Percentiles rank a stretch among this genome's conserved stretches.
These are phyloP conservation scores for Standfussiana lucernea DNA, from an alignment of 2,888 invertebrate species.

Conservation along the genomic window DNA sequence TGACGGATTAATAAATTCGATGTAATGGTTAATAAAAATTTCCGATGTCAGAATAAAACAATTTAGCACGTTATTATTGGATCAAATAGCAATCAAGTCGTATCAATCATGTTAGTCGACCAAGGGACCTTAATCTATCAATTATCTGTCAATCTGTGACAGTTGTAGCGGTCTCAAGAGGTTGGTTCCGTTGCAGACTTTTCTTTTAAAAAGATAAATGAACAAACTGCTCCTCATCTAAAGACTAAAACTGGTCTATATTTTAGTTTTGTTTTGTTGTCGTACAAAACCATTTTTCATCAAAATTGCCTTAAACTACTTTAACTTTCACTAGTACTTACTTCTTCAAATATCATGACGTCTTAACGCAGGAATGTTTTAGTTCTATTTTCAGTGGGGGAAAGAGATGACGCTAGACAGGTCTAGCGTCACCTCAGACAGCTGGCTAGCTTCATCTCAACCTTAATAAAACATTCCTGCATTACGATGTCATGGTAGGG, in stretches of 20 bases:
- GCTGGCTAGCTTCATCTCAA: too few species aligned
- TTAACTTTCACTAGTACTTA: neutral
- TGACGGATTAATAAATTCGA: neutral
- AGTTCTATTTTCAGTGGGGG: too few species aligned
- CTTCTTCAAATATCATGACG: neutral
- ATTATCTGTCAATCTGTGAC: conserved; percentile 14
- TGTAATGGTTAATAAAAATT: conserved; percentile 3
- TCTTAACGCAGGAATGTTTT: too few species aligned
- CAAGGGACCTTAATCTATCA: conserved; percentile 36
- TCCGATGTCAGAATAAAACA: neutral
- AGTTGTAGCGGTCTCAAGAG: conserved; percentile 5
- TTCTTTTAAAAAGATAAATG: conserved; percentile 3
- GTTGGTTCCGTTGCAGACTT: neutral
- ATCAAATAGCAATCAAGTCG: conserved; percentile 31
- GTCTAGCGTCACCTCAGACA: too few species aligned
- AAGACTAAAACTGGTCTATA: neutral
- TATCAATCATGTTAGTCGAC: conserved; percentile 27
- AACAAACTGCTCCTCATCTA: neutral
- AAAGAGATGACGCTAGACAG: too few species aligned
- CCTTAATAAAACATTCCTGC: too few species aligned
- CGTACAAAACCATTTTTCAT: neutral
- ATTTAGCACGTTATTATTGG: conserved; percentile 5
- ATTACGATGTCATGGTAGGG: too few species aligned
- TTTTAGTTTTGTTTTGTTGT: neutral
- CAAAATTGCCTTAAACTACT: neutral